phyloP scores from a whole-genome alignment of 1,140 invertebrate genomes.

The Popillia japonica region DNA sequence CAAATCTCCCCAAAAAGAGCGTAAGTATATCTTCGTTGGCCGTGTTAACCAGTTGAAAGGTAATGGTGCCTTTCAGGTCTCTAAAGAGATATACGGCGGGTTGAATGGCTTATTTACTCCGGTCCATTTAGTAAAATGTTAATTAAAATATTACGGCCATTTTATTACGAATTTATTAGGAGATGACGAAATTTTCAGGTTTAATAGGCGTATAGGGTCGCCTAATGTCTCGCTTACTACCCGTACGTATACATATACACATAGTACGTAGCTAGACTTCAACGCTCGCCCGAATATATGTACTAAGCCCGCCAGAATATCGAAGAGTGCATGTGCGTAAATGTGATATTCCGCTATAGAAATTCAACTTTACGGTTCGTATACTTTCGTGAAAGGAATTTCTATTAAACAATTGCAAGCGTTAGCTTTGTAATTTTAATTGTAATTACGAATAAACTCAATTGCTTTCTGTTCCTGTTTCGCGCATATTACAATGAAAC shows the following conservation, averaged over 20 bases:
- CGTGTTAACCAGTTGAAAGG: not conserved
- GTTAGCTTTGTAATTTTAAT: no score
- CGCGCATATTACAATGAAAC: no score
- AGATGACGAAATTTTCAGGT: not conserved
- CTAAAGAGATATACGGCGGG: not conserved
- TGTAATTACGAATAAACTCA: no score
- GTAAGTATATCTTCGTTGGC: not conserved
- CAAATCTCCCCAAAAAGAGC: not conserved
- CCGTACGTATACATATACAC: no score
- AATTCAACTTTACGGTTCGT: no score
- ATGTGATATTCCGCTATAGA: no score
- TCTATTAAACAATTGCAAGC: no score
- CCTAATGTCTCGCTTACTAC: not conserved
- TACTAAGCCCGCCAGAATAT: no score
- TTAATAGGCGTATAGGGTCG: constrained; percentile 2
- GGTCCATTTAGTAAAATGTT: constrained; percentile 21
- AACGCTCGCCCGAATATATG: not conserved
- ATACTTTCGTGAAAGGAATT: no score
- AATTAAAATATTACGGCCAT: constrained; percentile 23
- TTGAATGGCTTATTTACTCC: not conserved
- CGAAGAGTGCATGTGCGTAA: not conserved
- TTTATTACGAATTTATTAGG: constrained; percentile 26
- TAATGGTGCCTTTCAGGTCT: not conserved
- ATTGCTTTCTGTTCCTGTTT: no score
- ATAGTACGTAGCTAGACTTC: no score